Evolutionary conservation across 2,113 vertebrate genomes (phyloP).

Genomic region (Daboia siamensis): DNA sequence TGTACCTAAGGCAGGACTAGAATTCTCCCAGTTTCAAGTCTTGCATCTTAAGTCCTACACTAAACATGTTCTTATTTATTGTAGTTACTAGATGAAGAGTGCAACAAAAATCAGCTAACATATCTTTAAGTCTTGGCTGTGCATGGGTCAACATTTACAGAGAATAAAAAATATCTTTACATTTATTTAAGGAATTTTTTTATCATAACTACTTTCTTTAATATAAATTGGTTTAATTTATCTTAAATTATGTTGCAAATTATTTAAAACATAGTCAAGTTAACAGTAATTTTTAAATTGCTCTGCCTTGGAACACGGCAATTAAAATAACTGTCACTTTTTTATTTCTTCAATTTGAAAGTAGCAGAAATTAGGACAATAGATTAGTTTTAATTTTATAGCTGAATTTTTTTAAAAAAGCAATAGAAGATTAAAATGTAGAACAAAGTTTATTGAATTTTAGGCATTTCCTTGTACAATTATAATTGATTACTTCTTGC

Average conservation of each 20-base stretch:
- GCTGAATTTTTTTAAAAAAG: not conserved
- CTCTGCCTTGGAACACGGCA: conserved; percentile 54
- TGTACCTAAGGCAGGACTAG: not conserved
- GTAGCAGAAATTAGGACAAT: conserved; percentile 28
- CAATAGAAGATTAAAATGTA: not conserved
- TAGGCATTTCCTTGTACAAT: not conserved
- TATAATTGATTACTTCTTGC: not conserved
- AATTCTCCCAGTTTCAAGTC: not conserved
- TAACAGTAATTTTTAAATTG: conserved; percentile 61
- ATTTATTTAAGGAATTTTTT: conserved; percentile 41
- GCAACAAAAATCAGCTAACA: not conserved
- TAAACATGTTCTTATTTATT: not conserved
- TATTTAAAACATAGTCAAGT: conserved; percentile 54
- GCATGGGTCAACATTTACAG: not conserved
- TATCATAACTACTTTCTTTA: conserved; percentile 40
- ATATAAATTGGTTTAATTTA: conserved; percentile 52
- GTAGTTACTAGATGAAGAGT: not conserved
- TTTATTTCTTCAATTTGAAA: conserved; percentile 44
- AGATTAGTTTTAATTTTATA: not conserved
- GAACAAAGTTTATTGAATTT: not conserved
- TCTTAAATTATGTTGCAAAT: conserved; percentile 53
- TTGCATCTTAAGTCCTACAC: not conserved
- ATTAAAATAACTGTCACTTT: conserved; percentile 63
- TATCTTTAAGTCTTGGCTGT: not conserved
- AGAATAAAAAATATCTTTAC: conserved; percentile 18